Evolutionary conservation across 2,797 vertebrate genomes (phyloP).

Genomic region (Furcifer pardalis): DNA sequence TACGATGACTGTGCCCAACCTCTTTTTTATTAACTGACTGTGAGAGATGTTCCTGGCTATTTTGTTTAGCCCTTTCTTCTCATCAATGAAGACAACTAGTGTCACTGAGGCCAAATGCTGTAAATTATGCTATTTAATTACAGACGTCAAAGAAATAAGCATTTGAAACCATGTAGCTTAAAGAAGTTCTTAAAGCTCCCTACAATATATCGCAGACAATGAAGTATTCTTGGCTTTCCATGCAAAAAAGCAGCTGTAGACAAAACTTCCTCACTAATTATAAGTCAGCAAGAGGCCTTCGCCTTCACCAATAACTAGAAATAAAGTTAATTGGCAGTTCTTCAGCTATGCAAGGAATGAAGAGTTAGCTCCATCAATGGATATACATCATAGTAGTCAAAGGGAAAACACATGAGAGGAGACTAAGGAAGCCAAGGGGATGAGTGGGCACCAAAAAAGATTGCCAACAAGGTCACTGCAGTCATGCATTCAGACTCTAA

Average conservation of each 20-base stretch:
- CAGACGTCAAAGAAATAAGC: background rate
- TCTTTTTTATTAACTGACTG: too few species aligned
- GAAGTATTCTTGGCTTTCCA: background rate
- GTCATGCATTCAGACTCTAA: background rate
- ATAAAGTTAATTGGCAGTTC: background rate
- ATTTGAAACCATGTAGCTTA: background rate
- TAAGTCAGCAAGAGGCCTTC: background rate
- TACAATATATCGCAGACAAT: background rate
- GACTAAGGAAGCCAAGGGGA: background rate
- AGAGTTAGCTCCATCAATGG: background rate
- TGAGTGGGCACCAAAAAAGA: background rate
- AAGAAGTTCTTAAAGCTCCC: background rate
- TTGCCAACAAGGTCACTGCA: background rate
- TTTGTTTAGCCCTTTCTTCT: too few species aligned
- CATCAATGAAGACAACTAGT: too few species aligned
- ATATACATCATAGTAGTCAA: background rate
- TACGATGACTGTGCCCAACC: too few species aligned
- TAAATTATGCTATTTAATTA: background rate
- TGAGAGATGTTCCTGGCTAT: too few species aligned
- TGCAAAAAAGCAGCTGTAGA: background rate
- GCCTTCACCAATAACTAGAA: background rate
- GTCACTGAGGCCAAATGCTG: too few species aligned
- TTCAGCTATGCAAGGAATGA: background rate
- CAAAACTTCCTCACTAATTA: background rate
- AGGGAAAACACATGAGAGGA: background rate